These are phyloP conservation scores for Sardinella longiceps DNA, from an alignment of 2,797 vertebrate species.

Conservation along the genomic window DNA sequence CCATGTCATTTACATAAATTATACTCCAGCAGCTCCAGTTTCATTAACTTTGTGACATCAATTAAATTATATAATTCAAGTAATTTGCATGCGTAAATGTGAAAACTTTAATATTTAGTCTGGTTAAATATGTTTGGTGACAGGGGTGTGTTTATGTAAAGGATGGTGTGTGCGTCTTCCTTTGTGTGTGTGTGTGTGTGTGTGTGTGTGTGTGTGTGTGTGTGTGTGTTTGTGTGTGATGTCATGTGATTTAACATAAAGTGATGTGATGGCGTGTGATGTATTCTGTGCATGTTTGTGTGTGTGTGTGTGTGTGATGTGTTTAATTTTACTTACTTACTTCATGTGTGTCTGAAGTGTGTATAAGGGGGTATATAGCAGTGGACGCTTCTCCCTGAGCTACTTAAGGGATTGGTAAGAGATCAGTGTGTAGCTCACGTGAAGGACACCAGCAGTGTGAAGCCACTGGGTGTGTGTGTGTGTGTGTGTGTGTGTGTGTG, in stretches of 20 bases:
- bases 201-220: not conserved
- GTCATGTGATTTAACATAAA: too few relatives aligned
- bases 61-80: not conserved
- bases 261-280: too few relatives aligned
- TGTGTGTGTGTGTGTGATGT: not conserved
- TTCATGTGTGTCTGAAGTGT: not conserved
- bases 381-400: slow-evolving; percentile 44
- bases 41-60: not conserved
- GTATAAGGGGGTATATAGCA: slow-evolving; percentile 24
- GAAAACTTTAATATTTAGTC: too few relatives aligned
- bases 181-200: too few relatives aligned
- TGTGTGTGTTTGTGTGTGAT: not conserved
- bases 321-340: too few relatives aligned
- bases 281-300: too few relatives aligned
- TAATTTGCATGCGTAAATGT: not conserved
- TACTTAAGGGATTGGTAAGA: slow-evolving; percentile 59
- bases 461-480: not conserved
- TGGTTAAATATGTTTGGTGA: not conserved
- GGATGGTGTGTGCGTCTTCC: too few relatives aligned
- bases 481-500: not conserved
- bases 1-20: not conserved
- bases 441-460: slow-evolving; percentile 26
- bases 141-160: not conserved
- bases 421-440: slow-evolving; percentile 53
- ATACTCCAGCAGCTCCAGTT: not conserved